Evolutionary conservation across 2,797 vertebrate species (phyloP), one percentile per base, ranked within the genome.

Genomic region (Lithobates pipiens): DNA sequence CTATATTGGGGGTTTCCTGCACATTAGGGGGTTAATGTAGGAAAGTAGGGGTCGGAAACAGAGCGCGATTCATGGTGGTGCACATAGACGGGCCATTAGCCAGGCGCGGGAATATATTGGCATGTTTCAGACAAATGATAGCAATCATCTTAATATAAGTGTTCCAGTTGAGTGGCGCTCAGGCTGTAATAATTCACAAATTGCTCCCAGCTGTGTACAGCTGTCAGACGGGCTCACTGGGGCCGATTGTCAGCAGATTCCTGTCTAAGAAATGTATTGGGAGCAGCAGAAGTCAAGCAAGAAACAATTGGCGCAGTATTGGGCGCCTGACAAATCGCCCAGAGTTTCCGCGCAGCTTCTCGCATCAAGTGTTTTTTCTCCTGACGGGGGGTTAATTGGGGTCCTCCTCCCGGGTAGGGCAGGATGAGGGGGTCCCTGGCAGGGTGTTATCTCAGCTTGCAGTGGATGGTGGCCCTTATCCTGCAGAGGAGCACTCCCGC

Each of bases 171-270:
- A 65, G 13, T 39, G 76, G 9, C 15, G 5, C 39, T 63, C 16
- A 10, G 71, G 15, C 23, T 82, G 69, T 71, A 82, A 75, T 74
- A 82, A 75, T 72, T 42, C 70, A 29, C 71, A 82, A 82, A 82
- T 82, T 74, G 71, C 71, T 82, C 70, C 39, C 80, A 82, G 70
- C 50, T 82, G 80, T 32, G 54, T 18, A 25, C 15, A 42, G 8
- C 69, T 73, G 80, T 63, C 70, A 81, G 79, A 44, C 25, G 29
- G 27, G 11, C 9, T 71, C 27, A 61, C 27, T 27, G 46, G 46
- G 46, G 46, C 42, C 1, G 54, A 63, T 29, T 77, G 57, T 77
- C 57, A 65, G 16, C 76, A 77, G 16, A 34, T 63, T 76, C 10
- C 57, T 65, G 46, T 32, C 57, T 29, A 21, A 32, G 7, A 75